These are phyloP conservation scores for Cephus rjabovi DNA, from an alignment of 2,888 invertebrate genomes.

Conservation along the genomic window DNA sequence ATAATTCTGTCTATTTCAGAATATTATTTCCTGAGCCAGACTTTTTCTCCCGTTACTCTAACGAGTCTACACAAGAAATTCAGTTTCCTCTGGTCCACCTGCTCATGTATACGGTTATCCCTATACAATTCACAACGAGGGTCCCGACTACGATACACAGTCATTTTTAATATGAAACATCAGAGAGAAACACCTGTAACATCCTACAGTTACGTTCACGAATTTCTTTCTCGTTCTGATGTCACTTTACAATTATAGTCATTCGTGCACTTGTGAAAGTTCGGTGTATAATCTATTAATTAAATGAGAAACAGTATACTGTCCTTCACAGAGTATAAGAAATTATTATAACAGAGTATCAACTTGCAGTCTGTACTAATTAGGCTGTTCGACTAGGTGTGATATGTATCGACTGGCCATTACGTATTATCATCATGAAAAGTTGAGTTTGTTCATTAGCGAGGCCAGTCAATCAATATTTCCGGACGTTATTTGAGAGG, in stretches of 20 bases:
- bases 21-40: background rate
- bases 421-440: background rate
- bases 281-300: background rate
- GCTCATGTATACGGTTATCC: background rate
- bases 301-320: background rate
- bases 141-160: background rate
- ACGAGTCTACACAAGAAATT: background rate
- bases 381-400: background rate
- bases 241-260: background rate
- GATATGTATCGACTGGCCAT: background rate
- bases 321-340: background rate
- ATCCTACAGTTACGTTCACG: background rate
- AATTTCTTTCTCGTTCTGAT: background rate
- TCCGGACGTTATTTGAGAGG: background rate
- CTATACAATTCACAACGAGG: background rate
- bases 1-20: background rate
- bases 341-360: background rate
- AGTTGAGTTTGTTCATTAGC: background rate
- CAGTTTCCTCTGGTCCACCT: background rate
- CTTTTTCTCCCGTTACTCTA: background rate
- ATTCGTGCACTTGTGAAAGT: background rate
- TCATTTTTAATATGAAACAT: background rate
- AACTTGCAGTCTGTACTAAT: background rate
- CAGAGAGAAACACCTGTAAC: background rate
- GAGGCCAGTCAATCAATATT: background rate